phyloP scores from a whole-genome alignment of 2,113 vertebrate species.

The Megaptera novaeangliae region DNA sequence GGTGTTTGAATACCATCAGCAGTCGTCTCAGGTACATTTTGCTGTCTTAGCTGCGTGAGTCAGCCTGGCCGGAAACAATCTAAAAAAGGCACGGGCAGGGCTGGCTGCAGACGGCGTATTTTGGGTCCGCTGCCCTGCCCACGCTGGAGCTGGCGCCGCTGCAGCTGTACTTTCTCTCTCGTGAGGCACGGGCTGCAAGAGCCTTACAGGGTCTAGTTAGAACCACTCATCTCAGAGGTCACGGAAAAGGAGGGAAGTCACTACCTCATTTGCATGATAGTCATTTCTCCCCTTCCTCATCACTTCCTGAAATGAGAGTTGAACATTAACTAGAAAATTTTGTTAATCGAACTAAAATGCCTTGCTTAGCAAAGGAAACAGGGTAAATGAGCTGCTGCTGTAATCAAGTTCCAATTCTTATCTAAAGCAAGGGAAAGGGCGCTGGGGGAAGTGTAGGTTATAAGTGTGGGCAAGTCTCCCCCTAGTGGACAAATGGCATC shows the following conservation, averaged over 20 bases:
- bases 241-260: neutral
- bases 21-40: neutral
- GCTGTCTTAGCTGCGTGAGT: neutral
- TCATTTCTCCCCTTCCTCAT: neutral
- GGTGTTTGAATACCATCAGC: neutral
- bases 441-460: neutral
- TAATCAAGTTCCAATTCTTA: neutral
- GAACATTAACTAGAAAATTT: neutral
- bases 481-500: constrained; percentile 37
- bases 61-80: neutral
- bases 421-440: neutral
- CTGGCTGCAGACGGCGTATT: neutral
- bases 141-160: neutral
- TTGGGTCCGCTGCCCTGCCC: neutral
- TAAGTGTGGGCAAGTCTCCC: constrained; percentile 44
- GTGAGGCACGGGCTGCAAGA: fast-evolving
- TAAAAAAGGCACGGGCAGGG: too few relatives aligned
- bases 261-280: neutral
- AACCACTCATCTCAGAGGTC: neutral
- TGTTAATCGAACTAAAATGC: neutral
- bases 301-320: neutral
- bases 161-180: neutral
- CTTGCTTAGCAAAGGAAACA: neutral
- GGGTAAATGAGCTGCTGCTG: neutral
- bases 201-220: too few relatives aligned